phyloP scores from a whole-genome alignment of 2,113 vertebrate species.

The Oxyruncus cristatus region DNA sequence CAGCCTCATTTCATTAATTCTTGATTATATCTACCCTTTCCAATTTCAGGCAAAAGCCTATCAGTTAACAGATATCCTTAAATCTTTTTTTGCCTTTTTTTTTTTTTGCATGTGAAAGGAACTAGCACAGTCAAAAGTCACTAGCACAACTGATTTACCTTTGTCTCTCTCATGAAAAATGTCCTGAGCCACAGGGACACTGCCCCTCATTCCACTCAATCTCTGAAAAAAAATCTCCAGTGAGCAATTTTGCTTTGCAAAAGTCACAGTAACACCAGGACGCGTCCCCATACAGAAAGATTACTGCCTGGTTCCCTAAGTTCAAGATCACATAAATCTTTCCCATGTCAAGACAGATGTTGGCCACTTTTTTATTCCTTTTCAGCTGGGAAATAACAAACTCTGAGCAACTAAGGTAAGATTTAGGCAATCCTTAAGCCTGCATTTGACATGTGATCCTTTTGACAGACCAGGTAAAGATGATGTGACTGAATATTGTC shows the following conservation, averaged over 20 bases:
- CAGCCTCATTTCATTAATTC: background rate
- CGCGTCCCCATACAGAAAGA: background rate
- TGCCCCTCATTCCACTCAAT: background rate
- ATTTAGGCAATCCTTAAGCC: background rate
- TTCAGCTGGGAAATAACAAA: background rate
- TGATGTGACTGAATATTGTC: background rate
- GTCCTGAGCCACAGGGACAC: background rate
- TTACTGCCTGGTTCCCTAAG: background rate
- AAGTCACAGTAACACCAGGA: background rate
- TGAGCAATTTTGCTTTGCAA: background rate
- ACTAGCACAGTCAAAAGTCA: background rate
- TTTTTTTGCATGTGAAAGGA: background rate
- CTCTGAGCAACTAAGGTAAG: background rate
- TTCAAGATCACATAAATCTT: background rate
- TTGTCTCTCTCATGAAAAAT: background rate
- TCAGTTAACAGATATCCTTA: background rate
- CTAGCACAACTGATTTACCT: background rate
- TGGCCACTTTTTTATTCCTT: background rate
- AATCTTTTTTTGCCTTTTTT: background rate
- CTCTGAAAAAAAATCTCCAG: background rate
- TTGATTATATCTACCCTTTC: background rate
- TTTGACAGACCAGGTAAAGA: background rate
- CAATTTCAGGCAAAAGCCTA: background rate
- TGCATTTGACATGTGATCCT: background rate
- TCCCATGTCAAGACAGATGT: rapidly evolving